These are phyloP conservation scores for Micromussa lordhowensis DNA, from an alignment of 92 coral and sea anemone genomes.

Conservation along the genomic window DNA sequence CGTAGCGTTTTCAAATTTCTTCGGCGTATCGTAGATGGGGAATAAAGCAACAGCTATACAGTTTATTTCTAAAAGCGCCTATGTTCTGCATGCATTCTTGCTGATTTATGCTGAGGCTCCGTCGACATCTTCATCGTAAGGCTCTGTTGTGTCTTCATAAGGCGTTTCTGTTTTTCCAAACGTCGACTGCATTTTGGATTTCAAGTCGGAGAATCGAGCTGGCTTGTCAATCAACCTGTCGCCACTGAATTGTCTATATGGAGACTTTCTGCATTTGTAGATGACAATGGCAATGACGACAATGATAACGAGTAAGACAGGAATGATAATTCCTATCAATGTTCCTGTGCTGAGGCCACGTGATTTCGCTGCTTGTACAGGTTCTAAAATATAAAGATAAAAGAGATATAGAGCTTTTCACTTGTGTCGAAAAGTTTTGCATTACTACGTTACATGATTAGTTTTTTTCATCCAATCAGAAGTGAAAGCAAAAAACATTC, in stretches of 20 bases:
- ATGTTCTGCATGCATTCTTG: too few species aligned
- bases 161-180: constrained; percentile 16
- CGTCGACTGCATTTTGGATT: background rate
- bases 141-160: constrained; percentile 13
- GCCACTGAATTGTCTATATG: constrained; percentile 14
- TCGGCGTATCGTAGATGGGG: too few species aligned
- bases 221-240: constrained; percentile 5
- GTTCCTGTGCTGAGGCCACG: constrained; percentile 63
- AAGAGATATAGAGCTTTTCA: background rate
- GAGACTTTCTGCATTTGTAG: constrained; percentile 54
- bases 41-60: too few species aligned
- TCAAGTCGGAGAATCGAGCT: constrained; percentile 37
- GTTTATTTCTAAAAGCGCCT: too few species aligned
- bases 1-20: too few species aligned
- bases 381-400: background rate
- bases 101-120: too few species aligned
- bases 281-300: constrained; percentile 58
- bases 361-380: background rate
- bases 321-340: constrained; percentile 52
- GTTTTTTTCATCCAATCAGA: too few species aligned
- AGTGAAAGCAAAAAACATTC: too few species aligned
- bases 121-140: constrained; percentile 34
- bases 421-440: too few species aligned
- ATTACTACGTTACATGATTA: too few species aligned
- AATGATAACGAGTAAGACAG: constrained; percentile 33